Percentiles rank a stretch among this genome's conserved stretches.
Evolutionary conservation across 2,888 invertebrate genomes (phyloP).

Genomic region (Morpho achilles): DNA sequence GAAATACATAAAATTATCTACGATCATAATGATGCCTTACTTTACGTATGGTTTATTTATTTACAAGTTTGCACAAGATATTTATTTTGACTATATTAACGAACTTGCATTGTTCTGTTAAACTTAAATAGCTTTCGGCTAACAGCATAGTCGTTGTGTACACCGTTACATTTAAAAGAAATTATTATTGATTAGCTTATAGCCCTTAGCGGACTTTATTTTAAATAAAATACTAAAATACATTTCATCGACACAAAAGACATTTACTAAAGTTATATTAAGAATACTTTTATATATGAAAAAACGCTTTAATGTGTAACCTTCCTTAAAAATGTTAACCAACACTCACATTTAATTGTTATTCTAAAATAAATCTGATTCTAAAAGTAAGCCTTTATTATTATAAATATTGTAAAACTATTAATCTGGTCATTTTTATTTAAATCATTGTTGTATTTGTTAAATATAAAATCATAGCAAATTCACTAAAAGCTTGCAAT

Average conservation of each 20-base stretch:
- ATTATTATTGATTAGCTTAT: constrained; percentile 44
- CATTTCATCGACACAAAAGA: constrained; percentile 64
- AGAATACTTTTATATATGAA: constrained; percentile 68
- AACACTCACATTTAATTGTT: constrained; percentile 75
- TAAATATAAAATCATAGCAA: constrained; percentile 68
- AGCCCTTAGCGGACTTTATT: constrained; percentile 56
- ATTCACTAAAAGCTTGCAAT: constrained; percentile 71
- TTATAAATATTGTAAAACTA: constrained; percentile 69
- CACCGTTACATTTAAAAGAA: constrained; percentile 35
- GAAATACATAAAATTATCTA: constrained; percentile 33
- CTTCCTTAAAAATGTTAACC: constrained; percentile 73
- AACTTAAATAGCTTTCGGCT: constrained; percentile 33
- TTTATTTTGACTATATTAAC: constrained; percentile 44
- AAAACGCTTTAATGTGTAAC: constrained; percentile 74
- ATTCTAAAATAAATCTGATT: constrained; percentile 73
- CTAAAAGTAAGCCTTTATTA: constrained; percentile 69
- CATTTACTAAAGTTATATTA: constrained; percentile 57
- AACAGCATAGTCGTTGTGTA: constrained; percentile 58
- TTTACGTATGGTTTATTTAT: constrained; percentile 62
- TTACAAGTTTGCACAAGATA: constrained; percentile 54
- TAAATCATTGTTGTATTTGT: constrained; percentile 78
- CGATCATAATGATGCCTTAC: constrained; percentile 39
- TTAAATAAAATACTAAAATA: constrained; percentile 66
- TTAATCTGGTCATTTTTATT: constrained; percentile 80
- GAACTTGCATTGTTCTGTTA: constrained; percentile 27